Conservation (phyloP, 1,140 invertebrate species). For the Pseudomyrmex dendroicus region DNA sequence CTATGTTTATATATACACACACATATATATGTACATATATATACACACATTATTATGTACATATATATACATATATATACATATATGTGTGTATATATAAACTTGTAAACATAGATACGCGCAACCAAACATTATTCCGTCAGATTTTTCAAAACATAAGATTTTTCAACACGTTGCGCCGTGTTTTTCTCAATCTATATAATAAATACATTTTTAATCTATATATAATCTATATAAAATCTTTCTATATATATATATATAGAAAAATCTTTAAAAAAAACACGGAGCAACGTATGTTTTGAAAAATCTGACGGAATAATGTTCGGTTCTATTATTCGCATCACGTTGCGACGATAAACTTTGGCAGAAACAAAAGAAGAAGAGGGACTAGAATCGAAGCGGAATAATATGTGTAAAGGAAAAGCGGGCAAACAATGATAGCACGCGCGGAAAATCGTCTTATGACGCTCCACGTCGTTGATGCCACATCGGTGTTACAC, state of each 20-base stretch:
- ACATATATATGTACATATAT: neutral
- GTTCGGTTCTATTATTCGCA: neutral
- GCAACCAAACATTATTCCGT: too few species aligned
- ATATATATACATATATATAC: too few species aligned
- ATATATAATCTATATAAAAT: too few species aligned
- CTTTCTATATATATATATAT: neutral
- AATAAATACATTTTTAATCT: too few species aligned
- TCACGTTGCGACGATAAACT: conserved; percentile 14
- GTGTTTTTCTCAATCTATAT: too few species aligned
- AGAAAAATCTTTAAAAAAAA: neutral
- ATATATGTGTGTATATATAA: too few species aligned
- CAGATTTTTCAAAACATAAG: too few species aligned
- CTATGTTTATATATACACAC: neutral
- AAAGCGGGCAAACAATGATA: conserved; percentile 34
- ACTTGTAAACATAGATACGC: too few species aligned
- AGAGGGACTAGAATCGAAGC: conserved; percentile 11
- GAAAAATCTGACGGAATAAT: neutral
- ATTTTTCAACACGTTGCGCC: too few species aligned
- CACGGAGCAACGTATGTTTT: neutral
- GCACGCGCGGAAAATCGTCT: conserved; percentile 35
- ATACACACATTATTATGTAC: neutral
- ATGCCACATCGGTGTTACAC: neutral
- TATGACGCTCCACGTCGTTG: conserved; percentile 26
- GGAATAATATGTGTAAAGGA: conserved; percentile 38
- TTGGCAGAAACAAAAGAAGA: neutral